A percentile compares a stretch with the other conserved stretches of the same genome.
Evolutionary conservation across 2,888 invertebrate species (phyloP).

Genomic region (Clistopyga incitator): DNA sequence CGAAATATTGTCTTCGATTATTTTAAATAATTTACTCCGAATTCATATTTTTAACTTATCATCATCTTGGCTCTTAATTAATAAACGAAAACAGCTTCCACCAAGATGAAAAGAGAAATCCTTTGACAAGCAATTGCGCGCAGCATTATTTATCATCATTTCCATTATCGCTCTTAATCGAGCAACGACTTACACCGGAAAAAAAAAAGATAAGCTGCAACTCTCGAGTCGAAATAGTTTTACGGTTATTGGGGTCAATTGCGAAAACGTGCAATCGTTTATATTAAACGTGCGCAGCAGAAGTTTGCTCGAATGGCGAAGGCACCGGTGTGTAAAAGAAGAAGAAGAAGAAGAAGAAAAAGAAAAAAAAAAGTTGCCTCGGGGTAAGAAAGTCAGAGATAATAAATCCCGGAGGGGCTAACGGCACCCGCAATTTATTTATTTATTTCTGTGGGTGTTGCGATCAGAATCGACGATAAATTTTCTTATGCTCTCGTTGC

Average conservation of each 20-base stretch:
- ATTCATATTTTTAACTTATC: too few relatives aligned
- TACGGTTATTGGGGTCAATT: slow-evolving; percentile 11
- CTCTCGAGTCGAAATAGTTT: slow-evolving; percentile 14
- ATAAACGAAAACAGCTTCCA: too few relatives aligned
- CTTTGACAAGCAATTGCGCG: background rate
- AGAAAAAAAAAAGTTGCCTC: slow-evolving; percentile 5
- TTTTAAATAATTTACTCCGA: background rate
- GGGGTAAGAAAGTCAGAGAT: slow-evolving; percentile 19
- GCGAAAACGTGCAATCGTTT: slow-evolving; percentile 29
- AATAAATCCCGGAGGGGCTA: slow-evolving; percentile 40
- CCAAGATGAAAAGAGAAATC: background rate
- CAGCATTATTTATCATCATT: background rate
- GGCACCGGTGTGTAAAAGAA: slow-evolving; percentile 2
- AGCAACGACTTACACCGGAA: background rate
- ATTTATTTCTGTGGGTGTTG: slow-evolving; percentile 26
- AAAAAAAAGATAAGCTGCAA: background rate
- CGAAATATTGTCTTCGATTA: too few relatives aligned
- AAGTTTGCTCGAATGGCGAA: background rate
- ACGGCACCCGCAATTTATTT: slow-evolving; percentile 29
- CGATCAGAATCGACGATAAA: slow-evolving; percentile 38
- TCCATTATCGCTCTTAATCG: background rate
- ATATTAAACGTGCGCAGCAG: slow-evolving; percentile 5
- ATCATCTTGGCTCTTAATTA: too few relatives aligned
- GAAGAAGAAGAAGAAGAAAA: background rate
- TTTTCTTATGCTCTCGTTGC: slow-evolving; percentile 33